A percentile compares a stretch with the other conserved stretches of the same genome.
Conservation (phyloP, 2,113 vertebrate genomes). For the Gasterosteus nipponicus region DNA sequence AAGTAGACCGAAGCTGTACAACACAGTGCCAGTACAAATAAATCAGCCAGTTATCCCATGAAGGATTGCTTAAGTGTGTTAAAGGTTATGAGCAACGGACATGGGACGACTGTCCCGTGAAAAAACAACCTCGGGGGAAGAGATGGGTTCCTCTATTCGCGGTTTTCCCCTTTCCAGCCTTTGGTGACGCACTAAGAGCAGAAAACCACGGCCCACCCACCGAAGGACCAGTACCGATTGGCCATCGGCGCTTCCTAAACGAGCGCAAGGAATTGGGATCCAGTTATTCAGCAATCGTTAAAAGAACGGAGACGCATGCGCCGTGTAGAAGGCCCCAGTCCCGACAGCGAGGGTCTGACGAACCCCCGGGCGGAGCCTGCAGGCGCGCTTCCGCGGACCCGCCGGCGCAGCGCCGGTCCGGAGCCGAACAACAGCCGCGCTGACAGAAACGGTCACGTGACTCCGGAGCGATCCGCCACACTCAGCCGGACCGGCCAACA, state of each 20-base stretch:
- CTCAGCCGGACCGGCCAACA: slow-evolving; percentile 55
- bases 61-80: slow-evolving; percentile 35
- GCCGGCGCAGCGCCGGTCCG: background rate
- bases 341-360: background rate
- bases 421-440: slow-evolving; percentile 45
- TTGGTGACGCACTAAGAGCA: slow-evolving; percentile 34
- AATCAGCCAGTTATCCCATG: background rate
- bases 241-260: background rate
- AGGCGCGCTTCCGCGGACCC: too few relatives aligned
- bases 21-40: background rate
- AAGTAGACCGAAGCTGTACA: background rate
- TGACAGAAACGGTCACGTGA: slow-evolving; percentile 63
- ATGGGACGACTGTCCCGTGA: slow-evolving; percentile 7
- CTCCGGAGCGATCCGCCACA: slow-evolving; percentile 58
- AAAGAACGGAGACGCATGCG: background rate
- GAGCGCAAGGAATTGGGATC: background rate
- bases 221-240: slow-evolving; percentile 19
- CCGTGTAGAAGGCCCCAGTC: rapidly evolving
- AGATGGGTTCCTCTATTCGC: background rate
- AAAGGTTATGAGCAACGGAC: slow-evolving; percentile 41
- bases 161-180: slow-evolving; percentile 6
- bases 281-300: slow-evolving; percentile 7
- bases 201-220: slow-evolving; percentile 41
- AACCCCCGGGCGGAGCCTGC: background rate
- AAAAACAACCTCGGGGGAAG: slow-evolving; percentile 29